Percentiles rank a stretch among this genome's conserved stretches.
These are phyloP conservation scores for Drosophila paranaensis DNA, from an alignment of 2,888 invertebrate genomes.

Conservation along the genomic window DNA sequence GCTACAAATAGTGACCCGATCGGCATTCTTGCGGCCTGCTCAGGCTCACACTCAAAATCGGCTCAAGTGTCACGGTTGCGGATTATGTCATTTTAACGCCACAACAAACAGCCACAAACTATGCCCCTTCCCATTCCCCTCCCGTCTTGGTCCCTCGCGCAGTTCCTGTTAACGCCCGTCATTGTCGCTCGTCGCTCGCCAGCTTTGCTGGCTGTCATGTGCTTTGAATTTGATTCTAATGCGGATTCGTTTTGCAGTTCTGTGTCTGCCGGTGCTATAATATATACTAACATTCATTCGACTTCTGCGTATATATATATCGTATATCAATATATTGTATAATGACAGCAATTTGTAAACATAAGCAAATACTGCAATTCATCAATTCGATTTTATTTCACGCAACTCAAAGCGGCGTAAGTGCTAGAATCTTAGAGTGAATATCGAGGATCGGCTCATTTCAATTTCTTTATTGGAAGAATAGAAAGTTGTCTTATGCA, in stretches of 20 bases:
- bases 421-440: neutral
- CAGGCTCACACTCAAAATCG: slow-evolving; percentile 58
- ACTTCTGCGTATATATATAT: neutral
- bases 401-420: neutral
- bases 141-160: neutral
- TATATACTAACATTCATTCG: slow-evolving; percentile 13
- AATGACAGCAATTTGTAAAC: slow-evolving; percentile 5
- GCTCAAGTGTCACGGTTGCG: slow-evolving; percentile 68
- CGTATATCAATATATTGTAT: slow-evolving; percentile 3
- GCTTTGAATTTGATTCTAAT: slow-evolving; percentile 56
- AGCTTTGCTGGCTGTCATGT: slow-evolving; percentile 48
- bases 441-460: too few relatives aligned
- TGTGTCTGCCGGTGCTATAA: slow-evolving; percentile 29
- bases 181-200: slow-evolving; percentile 25
- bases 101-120: slow-evolving; percentile 17
- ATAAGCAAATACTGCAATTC: slow-evolving; percentile 8
- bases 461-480: neutral
- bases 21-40: slow-evolving; percentile 57
- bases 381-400: neutral
- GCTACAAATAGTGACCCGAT: slow-evolving; percentile 14
- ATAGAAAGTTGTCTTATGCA: slow-evolving; percentile 10
- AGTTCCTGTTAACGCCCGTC: slow-evolving; percentile 32
- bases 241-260: slow-evolving; percentile 48
- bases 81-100: slow-evolving; percentile 70
- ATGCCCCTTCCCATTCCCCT: neutral